Base-by-base conservation (phyloP, 2,113 vertebrate genomes). In the Pycnonotus jocosus region DNA sequence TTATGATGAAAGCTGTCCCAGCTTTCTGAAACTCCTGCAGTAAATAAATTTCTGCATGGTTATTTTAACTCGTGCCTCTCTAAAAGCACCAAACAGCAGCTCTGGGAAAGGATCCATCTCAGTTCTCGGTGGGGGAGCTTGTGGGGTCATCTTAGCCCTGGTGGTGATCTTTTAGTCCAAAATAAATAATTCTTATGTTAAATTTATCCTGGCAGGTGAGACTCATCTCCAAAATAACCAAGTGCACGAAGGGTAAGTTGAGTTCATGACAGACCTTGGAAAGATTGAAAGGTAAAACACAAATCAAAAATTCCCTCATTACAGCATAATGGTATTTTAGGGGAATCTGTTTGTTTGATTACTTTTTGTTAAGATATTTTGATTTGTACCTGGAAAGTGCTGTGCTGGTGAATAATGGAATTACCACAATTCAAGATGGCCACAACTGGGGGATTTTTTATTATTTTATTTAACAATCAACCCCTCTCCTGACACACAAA, bases 301-400 rank as follows among this genome's bases (percentile, higher is more conserved):
- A 72, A 72, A 45, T 33, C 0, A 6, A 76, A 86, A 47, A 35
- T 19, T 33, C 27, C 38, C 38, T 45, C 9, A 7, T 37, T 21
- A 11, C 0, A 7, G 7, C 10, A 40, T 20, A 28, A 11, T 27
- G 9, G 7, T 31, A 17, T 58, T 45, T 8, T 21, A 2, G 2
- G 6, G 6, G 8, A 6, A 1, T 6, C 4, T 58, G 20, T 12
- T n/a, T 18, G 3, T 6, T 62, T 58, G 0, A 17, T 68, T 76
- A 14, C 4, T 66, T 66, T 38, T 30, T 14, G 4, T 37, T 8
- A 20, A 28, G 33, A 1, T 54, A 64, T 8, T 89, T 61, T 61
- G 4, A 5, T 31, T 89, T 45, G 2, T 50, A 45, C 22, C 31
- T 47, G 8, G 25, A 38, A 77, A 50, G 3, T 22, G 2, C 23